Evolutionary conservation across 1,140 invertebrate genomes (phyloP).

Genomic region (Trypoxylus dichotomus): DNA sequence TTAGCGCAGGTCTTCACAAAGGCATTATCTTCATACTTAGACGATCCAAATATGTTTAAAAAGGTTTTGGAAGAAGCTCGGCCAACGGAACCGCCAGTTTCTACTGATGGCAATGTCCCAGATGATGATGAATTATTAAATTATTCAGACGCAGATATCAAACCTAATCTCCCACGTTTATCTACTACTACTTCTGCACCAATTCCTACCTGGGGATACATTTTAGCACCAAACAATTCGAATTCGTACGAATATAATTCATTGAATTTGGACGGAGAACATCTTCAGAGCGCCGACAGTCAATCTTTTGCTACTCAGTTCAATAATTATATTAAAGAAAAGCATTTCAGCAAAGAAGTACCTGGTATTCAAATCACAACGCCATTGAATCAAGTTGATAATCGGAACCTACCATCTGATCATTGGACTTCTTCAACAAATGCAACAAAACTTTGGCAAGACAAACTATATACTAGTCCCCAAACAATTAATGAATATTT

Average conservation of each 20-base stretch:
- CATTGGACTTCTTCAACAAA: conserved; percentile 60
- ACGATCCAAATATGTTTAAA: conserved; percentile 77
- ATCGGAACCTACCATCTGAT: conserved; percentile 44
- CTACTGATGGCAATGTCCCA: conserved; percentile 55
- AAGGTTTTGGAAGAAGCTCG: conserved; percentile 72
- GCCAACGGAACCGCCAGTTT: conserved; percentile 68
- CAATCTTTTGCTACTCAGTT: conserved; percentile 49
- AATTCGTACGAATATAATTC: conserved; percentile 43
- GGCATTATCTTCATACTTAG: conserved; percentile 76
- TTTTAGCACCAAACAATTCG: conserved; percentile 41
- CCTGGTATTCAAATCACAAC: background rate
- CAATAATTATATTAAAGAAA: conserved; percentile 41
- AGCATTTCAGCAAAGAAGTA: conserved; percentile 27
- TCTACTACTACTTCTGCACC: conserved; percentile 38
- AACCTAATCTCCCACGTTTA: conserved; percentile 44
- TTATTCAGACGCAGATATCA: conserved; percentile 68
- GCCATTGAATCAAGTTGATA: background rate
- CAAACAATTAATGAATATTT: conserved; percentile 68
- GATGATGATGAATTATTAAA: conserved; percentile 75
- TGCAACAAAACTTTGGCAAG: conserved; percentile 64
- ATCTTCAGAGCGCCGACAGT: conserved; percentile 46
- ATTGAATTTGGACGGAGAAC: conserved; percentile 41
- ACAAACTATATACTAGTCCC: conserved; percentile 68
- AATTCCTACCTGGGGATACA: conserved; percentile 47
- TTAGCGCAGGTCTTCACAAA: conserved; percentile 81